Evolutionary conservation across 2,888 invertebrate species (phyloP).

Genomic region (Holacanthella duospinosa): DNA sequence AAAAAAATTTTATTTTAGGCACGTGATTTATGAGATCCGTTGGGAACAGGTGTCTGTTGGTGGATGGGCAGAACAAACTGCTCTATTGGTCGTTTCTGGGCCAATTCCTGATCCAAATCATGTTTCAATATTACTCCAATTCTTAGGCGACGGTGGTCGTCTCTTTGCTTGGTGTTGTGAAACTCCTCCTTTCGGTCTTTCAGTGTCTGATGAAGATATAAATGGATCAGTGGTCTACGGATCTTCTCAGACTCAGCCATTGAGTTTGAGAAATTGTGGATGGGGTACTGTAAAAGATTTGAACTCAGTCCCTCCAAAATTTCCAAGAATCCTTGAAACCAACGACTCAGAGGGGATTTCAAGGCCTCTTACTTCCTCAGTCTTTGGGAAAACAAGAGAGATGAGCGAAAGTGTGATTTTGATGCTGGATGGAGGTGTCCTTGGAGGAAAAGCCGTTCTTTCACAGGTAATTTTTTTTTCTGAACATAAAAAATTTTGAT

Average conservation of each 20-base stretch:
- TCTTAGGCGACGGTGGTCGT: slow-evolving; percentile 33
- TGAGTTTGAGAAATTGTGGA: slow-evolving; percentile 14
- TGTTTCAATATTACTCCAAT: slow-evolving; percentile 41
- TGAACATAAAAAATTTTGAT: neutral
- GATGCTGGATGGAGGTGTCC: slow-evolving; percentile 45
- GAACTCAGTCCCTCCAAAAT: slow-evolving; percentile 18
- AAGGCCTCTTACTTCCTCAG: slow-evolving; percentile 29
- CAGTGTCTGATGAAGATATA: neutral
- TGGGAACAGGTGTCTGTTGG: slow-evolving; percentile 44
- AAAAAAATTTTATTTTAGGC: slow-evolving; percentile 40
- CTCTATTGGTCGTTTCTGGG: slow-evolving; percentile 66
- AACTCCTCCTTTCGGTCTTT: slow-evolving; percentile 28
- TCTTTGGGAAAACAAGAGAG: slow-evolving; percentile 24
- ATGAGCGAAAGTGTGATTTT: slow-evolving; percentile 24
- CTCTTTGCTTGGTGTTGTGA: slow-evolving; percentile 34
- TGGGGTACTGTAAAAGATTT: slow-evolving; percentile 17
- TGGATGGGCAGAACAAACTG: slow-evolving; percentile 56
- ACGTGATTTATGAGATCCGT: slow-evolving; percentile 44
- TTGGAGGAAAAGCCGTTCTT: slow-evolving; percentile 62
- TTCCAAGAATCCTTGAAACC: slow-evolving; percentile 29
- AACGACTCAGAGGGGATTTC: slow-evolving; percentile 33
- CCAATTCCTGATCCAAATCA: slow-evolving; percentile 56
- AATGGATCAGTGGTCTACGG: neutral
- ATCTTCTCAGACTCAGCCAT: slow-evolving; percentile 16
- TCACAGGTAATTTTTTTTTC: slow-evolving; percentile 52